Evolutionary conservation across 2,113 vertebrate species (phyloP).

Genomic region (Stegastes partitus): DNA sequence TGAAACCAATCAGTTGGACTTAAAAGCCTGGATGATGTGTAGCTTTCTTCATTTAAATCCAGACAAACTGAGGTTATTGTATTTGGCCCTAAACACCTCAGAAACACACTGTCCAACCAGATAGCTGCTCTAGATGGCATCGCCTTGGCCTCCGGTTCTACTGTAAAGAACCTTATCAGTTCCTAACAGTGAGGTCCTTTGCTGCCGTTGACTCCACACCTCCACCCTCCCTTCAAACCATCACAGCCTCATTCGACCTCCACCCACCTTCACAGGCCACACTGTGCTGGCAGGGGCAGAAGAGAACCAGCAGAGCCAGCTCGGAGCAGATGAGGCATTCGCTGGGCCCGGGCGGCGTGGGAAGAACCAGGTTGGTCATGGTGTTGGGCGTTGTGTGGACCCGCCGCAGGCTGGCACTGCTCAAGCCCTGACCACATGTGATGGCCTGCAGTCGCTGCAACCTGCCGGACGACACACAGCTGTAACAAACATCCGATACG

Average conservation of each 20-base stretch:
- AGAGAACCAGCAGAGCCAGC: constrained; percentile 92
- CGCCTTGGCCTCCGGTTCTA: no score
- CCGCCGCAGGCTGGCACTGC: constrained; percentile 87
- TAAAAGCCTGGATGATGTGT: no score
- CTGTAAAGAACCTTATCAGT: no score
- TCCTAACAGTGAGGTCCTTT: no score
- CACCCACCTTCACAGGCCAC: constrained; percentile 95
- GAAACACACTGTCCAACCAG: no score
- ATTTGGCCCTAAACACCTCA: no score
- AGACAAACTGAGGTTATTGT: no score
- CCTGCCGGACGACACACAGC: constrained; percentile 74
- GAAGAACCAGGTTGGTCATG: constrained; percentile 93
- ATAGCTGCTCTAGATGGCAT: no score
- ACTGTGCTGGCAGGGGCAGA: constrained; percentile 96
- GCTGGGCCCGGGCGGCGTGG: constrained; percentile 84
- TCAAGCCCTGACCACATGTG: constrained; percentile 79
- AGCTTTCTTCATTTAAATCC: no score
- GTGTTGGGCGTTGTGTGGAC: constrained; percentile 94
- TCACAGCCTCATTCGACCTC: not conserved
- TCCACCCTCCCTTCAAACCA: no score
- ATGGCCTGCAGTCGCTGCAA: constrained; percentile 87
- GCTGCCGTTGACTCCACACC: no score
- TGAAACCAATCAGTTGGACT: no score
- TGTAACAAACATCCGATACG: not conserved
- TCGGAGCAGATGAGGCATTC: constrained; percentile 99